phyloP scores from a whole-genome alignment of 2,888 invertebrate species.

The Oligia strigilis region DNA sequence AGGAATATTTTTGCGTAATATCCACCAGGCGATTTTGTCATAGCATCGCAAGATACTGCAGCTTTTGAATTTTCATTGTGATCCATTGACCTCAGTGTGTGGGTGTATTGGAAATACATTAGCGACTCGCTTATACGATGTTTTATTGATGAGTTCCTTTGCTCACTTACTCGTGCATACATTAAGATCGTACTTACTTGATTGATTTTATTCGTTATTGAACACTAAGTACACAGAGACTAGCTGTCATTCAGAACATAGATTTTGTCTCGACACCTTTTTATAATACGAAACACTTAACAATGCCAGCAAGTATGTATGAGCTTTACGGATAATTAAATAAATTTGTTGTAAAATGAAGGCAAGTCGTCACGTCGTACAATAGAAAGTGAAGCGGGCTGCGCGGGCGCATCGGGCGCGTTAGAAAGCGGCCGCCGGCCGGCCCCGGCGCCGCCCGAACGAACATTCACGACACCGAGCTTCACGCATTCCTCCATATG shows the following conservation, averaged over 20 bases:
- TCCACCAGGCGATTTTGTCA: slow-evolving; percentile 63
- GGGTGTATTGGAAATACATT: slow-evolving; percentile 65
- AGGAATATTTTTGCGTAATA: slow-evolving; percentile 77
- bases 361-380: slow-evolving; percentile 75
- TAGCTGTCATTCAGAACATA: neutral
- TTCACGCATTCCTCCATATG: slow-evolving; percentile 84
- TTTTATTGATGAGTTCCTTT: slow-evolving; percentile 65
- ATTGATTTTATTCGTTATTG: slow-evolving; percentile 29
- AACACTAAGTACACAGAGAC: neutral
- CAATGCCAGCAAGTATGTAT: slow-evolving; percentile 40
- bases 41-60: slow-evolving; percentile 58
- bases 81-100: slow-evolving; percentile 68
- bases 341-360: slow-evolving; percentile 65
- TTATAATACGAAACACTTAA: neutral
- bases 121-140: slow-evolving; percentile 57
- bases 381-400: slow-evolving; percentile 89
- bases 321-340: slow-evolving; percentile 62
- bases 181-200: slow-evolving; percentile 50
- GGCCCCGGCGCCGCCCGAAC: slow-evolving; percentile 76
- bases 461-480: slow-evolving; percentile 79
- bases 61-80: slow-evolving; percentile 70
- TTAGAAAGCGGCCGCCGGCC: slow-evolving; percentile 86
- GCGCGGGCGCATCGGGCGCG: slow-evolving; percentile 85
- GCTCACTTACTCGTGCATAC: slow-evolving; percentile 50
- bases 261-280: neutral